Base-by-base conservation (phyloP, 2,888 invertebrate genomes). In the Pycnomerus fuliginosus region DNA sequence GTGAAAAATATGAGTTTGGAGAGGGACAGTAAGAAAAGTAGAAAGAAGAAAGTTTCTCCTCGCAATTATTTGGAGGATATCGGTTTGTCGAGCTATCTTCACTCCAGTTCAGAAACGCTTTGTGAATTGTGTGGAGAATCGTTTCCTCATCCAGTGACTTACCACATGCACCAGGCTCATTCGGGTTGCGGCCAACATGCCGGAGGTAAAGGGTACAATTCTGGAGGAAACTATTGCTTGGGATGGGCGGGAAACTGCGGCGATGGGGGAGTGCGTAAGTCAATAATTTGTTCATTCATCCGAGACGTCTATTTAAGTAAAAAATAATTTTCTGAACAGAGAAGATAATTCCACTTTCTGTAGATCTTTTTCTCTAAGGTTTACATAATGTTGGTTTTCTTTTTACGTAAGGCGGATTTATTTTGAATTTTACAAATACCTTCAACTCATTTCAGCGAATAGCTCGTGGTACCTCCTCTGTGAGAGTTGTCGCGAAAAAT, bases 391-490 rank as follows among this genome's bases (percentile, higher is more conserved):
- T n/a, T n/a, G n/a, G n/a, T n/a, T n/a, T n/a, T n/a, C n/a, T n/a
- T n/a, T n/a, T n/a, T n/a, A n/a, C n/a, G n/a, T n/a, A n/a, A n/a
- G n/a, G n/a, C n/a, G n/a, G n/a, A n/a, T n/a, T n/a, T n/a, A n/a
- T n/a, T n/a, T n/a, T n/a, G n/a, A n/a, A n/a, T n/a, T n/a, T n/a
- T n/a, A n/a, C n/a, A n/a, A n/a, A n/a, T n/a, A n/a, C n/a, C n/a
- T 20, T 20, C 20, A 20, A 4, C 4, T 8, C 5, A 20, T 25
- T 25, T 25, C 63, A 76, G 79, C 75, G 30, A 80, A 80, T 25
- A 85, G 85, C 50, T 84, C 90, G 10, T 94, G 94, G 90, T 97
- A 96, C 70, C 79, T 96, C 16, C 84, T 92, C 67, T 98, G 98
- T 73, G 92, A 94, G 65, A 77, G 79, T 28, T 98, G 98, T 66